Evolutionary conservation across 1,140 invertebrate species (phyloP).

Genomic region (Andricus grossulariae): DNA sequence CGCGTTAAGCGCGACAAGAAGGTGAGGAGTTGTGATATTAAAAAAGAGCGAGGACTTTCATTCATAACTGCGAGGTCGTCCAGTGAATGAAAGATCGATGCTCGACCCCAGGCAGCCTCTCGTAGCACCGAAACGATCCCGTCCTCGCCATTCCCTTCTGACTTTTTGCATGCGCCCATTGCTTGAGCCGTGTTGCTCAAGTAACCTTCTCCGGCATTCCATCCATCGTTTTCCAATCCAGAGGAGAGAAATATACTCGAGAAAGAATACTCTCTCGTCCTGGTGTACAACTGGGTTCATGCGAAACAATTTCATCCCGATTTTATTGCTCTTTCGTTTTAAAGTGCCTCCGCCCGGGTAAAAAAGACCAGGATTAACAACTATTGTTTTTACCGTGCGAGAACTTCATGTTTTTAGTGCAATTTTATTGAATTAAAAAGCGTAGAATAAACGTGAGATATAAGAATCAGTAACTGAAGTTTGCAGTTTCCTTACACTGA

Average conservation of each 20-base stretch:
- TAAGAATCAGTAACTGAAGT: background rate
- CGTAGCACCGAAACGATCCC: constrained; percentile 31
- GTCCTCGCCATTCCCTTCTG: constrained; percentile 15
- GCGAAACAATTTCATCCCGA: constrained; percentile 16
- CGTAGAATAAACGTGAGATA: constrained; percentile 3
- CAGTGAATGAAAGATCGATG: constrained; percentile 61
- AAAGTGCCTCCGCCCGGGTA: constrained; percentile 26
- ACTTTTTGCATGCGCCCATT: constrained; percentile 35
- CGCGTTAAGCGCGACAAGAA: constrained; percentile 52
- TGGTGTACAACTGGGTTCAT: background rate
- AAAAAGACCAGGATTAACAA: constrained; percentile 37
- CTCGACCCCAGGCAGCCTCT: constrained; percentile 26
- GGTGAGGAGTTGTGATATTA: constrained; percentile 52
- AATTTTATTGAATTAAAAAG: too few relatives aligned
- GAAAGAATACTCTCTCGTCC: background rate
- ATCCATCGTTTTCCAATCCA: constrained; percentile 2
- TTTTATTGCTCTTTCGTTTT: constrained; percentile 10
- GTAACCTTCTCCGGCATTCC: constrained; percentile 36
- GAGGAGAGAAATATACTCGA: background rate
- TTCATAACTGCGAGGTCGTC: constrained; percentile 56
- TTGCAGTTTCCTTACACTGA: too few relatives aligned
- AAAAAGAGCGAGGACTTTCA: constrained; percentile 51
- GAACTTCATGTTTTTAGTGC: too few relatives aligned
- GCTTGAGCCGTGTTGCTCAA: background rate
- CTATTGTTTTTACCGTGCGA: background rate